Evolutionary conservation across 2,797 vertebrate genomes (phyloP).

Genomic region (Microctenopoma lineatum): DNA sequence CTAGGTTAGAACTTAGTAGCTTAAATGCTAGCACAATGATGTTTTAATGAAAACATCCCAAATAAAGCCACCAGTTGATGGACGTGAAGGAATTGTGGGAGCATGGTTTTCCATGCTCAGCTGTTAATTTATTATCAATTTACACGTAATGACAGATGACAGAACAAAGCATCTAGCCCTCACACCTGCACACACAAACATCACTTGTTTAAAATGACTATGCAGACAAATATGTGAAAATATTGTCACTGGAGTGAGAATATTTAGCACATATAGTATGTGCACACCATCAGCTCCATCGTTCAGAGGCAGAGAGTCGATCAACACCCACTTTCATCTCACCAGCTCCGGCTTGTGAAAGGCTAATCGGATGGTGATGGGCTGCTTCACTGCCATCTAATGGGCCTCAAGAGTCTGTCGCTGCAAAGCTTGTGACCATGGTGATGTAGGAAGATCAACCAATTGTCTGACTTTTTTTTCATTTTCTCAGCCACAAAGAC

Average conservation of each 20-base stretch:
- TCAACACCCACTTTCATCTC: slow-evolving; percentile 25
- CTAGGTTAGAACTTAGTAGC: no score
- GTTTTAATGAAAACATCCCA: no score
- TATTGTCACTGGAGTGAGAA: slow-evolving; percentile 8
- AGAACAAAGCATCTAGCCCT: background rate
- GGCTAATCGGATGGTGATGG: slow-evolving; percentile 43
- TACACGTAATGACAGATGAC: slow-evolving; percentile 26
- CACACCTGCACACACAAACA: background rate
- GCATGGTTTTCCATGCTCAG: no score
- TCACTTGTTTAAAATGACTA: background rate
- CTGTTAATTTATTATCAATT: no score
- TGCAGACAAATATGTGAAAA: background rate
- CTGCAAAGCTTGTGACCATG: slow-evolving; percentile 46
- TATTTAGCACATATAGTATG: background rate
- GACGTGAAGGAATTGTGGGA: no score
- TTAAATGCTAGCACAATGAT: no score
- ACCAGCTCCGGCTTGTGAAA: slow-evolving; percentile 37
- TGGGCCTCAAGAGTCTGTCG: slow-evolving; percentile 29
- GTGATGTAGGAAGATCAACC: slow-evolving; percentile 31
- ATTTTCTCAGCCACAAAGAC: slow-evolving; percentile 21
- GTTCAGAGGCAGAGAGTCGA: slow-evolving; percentile 42
- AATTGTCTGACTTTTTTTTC: slow-evolving; percentile 5
- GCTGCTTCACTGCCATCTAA: slow-evolving; percentile 46
- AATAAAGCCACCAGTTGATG: no score
- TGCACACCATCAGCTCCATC: slow-evolving; percentile 25